These are phyloP conservation scores for Amiota minor DNA, from an alignment of 2,888 invertebrate genomes.

Conservation along the genomic window DNA sequence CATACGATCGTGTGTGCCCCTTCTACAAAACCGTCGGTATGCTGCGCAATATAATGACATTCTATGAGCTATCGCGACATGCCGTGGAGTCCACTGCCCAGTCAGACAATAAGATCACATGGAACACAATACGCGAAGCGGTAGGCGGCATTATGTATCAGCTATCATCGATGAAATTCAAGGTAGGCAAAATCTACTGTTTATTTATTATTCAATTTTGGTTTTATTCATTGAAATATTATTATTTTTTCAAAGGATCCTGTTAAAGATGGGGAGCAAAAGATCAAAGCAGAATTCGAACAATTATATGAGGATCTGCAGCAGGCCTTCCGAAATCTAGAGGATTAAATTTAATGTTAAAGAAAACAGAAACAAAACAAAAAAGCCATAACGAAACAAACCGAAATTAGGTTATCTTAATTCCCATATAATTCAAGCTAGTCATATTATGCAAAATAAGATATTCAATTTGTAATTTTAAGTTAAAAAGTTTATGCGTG, in stretches of 20 bases:
- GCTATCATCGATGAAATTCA: slow-evolving; percentile 99
- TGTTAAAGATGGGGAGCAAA: slow-evolving; percentile 96
- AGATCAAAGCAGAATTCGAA: slow-evolving; percentile 96
- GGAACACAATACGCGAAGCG: slow-evolving; percentile 95
- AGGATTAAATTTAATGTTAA: slow-evolving; percentile 81
- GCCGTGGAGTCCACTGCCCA: slow-evolving; percentile 98
- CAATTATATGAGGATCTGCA: slow-evolving; percentile 97
- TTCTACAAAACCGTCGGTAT: slow-evolving; percentile 99
- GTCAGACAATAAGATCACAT: slow-evolving; percentile 98
- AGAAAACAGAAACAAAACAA: slow-evolving; percentile 22
- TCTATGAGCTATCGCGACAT: slow-evolving; percentile 97
- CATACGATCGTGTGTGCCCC: slow-evolving; percentile 97
- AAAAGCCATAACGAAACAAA: slow-evolving; percentile 51
- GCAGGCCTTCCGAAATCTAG: slow-evolving; percentile 96
- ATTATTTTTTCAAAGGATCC: slow-evolving; percentile 83
- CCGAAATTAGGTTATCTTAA: slow-evolving; percentile 60
- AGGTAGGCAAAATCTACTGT: slow-evolving; percentile 77
- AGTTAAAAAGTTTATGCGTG: slow-evolving; percentile 56
- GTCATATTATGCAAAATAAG: slow-evolving; percentile 58
- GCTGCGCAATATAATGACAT: slow-evolving; percentile 96
- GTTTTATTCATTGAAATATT: not conserved
- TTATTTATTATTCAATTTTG: not conserved
- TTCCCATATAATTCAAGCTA: slow-evolving; percentile 51
- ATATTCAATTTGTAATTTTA: slow-evolving; percentile 61
- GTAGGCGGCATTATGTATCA: slow-evolving; percentile 97